Evolutionary conservation across 2,888 invertebrate genomes (phyloP), one percentile per base, ranked within the genome.

Genomic region (Trachelus stipa): DNA sequence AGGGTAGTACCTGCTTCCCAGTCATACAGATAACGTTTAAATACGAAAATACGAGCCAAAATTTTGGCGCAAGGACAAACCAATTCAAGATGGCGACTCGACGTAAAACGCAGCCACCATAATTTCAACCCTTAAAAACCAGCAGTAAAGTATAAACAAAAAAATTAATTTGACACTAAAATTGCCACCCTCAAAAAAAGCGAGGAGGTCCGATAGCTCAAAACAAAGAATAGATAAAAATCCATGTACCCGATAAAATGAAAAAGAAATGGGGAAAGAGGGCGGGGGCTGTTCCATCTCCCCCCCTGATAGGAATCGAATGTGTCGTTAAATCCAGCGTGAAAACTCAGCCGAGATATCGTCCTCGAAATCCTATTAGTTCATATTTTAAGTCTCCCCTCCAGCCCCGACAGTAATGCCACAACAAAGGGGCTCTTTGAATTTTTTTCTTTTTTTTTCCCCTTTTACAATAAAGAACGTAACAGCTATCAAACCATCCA

Each of bases 351-450:
- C 75, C 79, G 81, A 79, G 79, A 81, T 74, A 71, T 78, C 79
- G 81, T 69, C 79, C 80, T 83, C 80, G 74, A 84, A 87, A 88
- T 88, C 87, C 86, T 86, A 88, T 88, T 87, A 86, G 81, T 79
- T 82, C 75, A 76, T 77, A 81, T 79, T 83, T 83, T 80, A 82
- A 75, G 81, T 79, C 79, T 77, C 77, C 68, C 79, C 37, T 76
- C 56, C 76, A 74, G 76, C 69, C 34, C 31, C 69, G 40, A 34
- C 15, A 73, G 31, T 81, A 82, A 83, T 84, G 68, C 82, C 69
- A 73, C 73, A 77, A 83, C 82, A 80, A 82, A 79, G 76, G 40
- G 76, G 40, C 15, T 15, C 6, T 15, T 23, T 23, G 6, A 56
- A 56, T 23, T 23, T 56, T 56, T 40, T 23, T 23, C 2, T 23